phyloP scores from a whole-genome alignment of 2,797 vertebrate genomes.

The Coracias cyanogaster region DNA sequence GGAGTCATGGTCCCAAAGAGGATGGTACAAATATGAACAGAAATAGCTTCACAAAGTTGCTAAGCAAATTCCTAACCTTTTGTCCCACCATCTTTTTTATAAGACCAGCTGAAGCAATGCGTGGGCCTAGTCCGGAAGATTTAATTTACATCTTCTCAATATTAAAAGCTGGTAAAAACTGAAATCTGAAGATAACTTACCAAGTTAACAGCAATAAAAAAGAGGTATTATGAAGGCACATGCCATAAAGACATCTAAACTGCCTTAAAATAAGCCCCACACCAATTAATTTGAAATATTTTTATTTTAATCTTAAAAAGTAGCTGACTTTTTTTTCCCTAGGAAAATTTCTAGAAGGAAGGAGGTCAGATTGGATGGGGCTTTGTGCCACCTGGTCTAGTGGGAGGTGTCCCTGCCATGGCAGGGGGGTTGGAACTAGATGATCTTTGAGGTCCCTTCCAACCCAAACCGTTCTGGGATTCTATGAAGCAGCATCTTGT shows the following conservation, averaged over 20 bases:
- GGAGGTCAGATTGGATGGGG: neutral
- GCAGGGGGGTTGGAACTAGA: neutral
- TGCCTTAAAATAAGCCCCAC: neutral
- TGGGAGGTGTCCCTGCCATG: neutral
- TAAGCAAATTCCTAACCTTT: no score
- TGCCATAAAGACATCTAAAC: neutral
- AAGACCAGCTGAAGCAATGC: no score
- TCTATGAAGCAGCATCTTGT: neutral
- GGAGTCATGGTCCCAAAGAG: neutral
- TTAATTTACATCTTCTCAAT: neutral
- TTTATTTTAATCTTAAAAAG: neutral
- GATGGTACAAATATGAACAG: neutral
- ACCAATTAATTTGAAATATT: no score
- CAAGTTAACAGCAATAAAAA: neutral
- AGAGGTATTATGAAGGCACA: neutral
- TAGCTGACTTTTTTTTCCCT: neutral
- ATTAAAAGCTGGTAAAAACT: neutral
- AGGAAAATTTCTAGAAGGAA: neutral
- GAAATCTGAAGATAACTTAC: neutral
- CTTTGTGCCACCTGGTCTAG: neutral
- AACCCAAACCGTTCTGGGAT: no score
- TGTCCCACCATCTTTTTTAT: no score
- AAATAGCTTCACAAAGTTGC: neutral
- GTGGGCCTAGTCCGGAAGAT: neutral
- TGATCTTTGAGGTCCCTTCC: neutral